Evolutionary conservation across 2,888 invertebrate genomes (phyloP), one percentile per base, ranked within the genome.

Genomic region (Timema podura): DNA sequence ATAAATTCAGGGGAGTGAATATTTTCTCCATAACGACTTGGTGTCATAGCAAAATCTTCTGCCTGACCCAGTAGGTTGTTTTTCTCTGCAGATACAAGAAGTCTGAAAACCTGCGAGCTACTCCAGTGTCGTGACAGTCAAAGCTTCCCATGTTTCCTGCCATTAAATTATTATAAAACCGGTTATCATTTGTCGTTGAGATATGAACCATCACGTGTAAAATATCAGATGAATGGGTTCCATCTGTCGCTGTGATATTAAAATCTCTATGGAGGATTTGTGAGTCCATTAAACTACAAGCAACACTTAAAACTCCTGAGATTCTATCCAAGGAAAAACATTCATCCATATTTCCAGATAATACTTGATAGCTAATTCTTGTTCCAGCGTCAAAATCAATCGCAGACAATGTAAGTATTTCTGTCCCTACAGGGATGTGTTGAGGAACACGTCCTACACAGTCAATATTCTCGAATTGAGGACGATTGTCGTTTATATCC

Each of bases 191-290:
- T 13, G 87, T 86, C 76, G 89, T 89, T 11, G 92, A 89, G 68
- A 96, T 83, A 76, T 91, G 89, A 71, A 96, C 85, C 71, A 88
- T 86, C 30, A 97, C 86, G 13, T 88, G 85, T 73, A 91, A 88
- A 13, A 93, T 89, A 79, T 96, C 95, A 0, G 96, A 93, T 77
- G 94, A 94, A 81, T 96, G 95, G 2, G 92, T 91, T 5, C 95
- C 95, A 80, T 98, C 98, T 0, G 94, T 95, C 0, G 97, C 96
- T 0, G 95, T 93, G n/a, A 97, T 90, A 79, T 93, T 93, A 5
- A 97, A 80, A 68, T 88, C 85, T 10, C 93, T 84, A 70, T 89
- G 89, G 51, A 87, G 84, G 5, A 86, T 83, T 68, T 87, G 86
- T 48, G 92, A 84, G 78, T 92, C 91, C 68, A 85, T 83, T 66